phyloP scores from a whole-genome alignment of 2,797 vertebrate species.

The Margarornis squamiger region DNA sequence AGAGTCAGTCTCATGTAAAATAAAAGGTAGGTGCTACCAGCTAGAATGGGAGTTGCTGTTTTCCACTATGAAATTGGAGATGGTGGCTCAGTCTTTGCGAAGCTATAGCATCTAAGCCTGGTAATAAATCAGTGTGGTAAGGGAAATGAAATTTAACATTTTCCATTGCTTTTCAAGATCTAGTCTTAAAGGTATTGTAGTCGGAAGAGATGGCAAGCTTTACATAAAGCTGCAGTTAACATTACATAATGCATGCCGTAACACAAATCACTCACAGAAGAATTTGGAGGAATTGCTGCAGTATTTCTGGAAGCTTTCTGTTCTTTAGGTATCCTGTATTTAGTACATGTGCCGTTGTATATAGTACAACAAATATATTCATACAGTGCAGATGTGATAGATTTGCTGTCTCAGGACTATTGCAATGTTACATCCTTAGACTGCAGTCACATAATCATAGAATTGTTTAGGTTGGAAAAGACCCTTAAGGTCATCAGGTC shows the following conservation, averaged over 20 bases:
- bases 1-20: not conserved
- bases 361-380: not conserved
- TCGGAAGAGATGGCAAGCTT: not conserved
- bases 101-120: not conserved
- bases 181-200: not conserved
- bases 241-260: accelerated
- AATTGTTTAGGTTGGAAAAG: not conserved
- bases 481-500: accelerated
- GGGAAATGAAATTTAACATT: not conserved
- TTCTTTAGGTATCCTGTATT: not conserved
- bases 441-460: not conserved
- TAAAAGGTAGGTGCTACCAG: not conserved
- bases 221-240: not conserved
- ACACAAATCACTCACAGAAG: not conserved
- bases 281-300: not conserved
- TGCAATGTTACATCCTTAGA: not conserved
- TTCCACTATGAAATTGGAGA: not conserved
- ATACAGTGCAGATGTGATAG: not conserved
- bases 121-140: not conserved
- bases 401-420: not conserved
- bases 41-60: not conserved
- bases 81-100: accelerated
- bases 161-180: not conserved
- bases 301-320: not conserved
- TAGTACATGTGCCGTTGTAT: not conserved